Evolutionary conservation across 2,113 vertebrate genomes (phyloP).

Genomic region (Thunnus thynnus): DNA sequence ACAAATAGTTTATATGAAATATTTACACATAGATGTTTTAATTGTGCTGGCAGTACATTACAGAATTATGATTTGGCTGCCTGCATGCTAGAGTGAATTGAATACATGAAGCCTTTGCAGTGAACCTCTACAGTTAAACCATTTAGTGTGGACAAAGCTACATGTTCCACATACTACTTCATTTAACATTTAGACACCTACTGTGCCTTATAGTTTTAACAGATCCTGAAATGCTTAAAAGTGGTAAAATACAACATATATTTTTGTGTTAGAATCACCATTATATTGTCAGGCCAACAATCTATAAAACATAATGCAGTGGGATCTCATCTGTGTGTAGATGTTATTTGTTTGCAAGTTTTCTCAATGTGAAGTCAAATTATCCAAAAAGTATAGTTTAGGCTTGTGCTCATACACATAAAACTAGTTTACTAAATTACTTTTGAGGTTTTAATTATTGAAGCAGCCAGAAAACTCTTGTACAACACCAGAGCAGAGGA

Average conservation of each 20-base stretch:
- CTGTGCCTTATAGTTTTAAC: conserved; percentile 16
- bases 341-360: background rate
- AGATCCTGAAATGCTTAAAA: conserved; percentile 30
- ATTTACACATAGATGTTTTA: too few relatives aligned
- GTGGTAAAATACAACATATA: conserved; percentile 6
- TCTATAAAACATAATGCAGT: too few relatives aligned
- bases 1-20: too few relatives aligned
- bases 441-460: background rate
- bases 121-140: background rate
- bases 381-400: background rate
- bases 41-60: conserved; percentile 16
- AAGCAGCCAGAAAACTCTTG: conserved; percentile 4
- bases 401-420: conserved; percentile 16
- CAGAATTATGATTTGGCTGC: conserved; percentile 14
- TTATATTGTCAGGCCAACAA: background rate
- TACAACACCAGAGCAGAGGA: conserved; percentile 17
- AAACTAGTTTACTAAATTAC: background rate
- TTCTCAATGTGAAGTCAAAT: background rate
- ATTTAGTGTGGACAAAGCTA: background rate
- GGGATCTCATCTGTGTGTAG: background rate
- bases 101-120: conserved; percentile 9
- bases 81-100: background rate
- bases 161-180: background rate
- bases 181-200: background rate
- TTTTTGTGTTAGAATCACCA: background rate